Evolutionary conservation across 2,797 vertebrate species (phyloP), one percentile per base, ranked within the genome.

Genomic region (Serranus cabrilla): DNA sequence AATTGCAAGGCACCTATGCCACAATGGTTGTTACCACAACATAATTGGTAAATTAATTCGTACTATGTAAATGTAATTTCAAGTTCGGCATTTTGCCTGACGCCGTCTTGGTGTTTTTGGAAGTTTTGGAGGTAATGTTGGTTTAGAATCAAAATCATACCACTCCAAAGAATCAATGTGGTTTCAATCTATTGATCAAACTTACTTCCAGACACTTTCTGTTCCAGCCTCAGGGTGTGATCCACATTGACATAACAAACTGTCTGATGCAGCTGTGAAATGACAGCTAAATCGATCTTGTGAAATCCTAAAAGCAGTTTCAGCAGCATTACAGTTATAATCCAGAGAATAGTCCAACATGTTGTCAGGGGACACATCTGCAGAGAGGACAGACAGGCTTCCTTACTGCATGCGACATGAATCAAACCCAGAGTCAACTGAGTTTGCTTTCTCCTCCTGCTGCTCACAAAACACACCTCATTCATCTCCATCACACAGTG

Each of bases 301-400:
- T 7, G 14, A 55, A 74, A 59, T 52, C 27, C 14, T n/a, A 1
- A 1, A 60, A 12, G 40, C 13, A 70, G 21, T 43, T 67, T 11
- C 25, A 58, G 23, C 20, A 17, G 63, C 13, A 45, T 54, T 42
- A n/a, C 50, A 37, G 39, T 57, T 23, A 7, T 14, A 56, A 31
- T 43, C 14, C 34, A 16, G 45, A 56, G 18, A 52, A 37, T 5
- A 54, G 52, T n/a, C 20, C 52, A n/a, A 37, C 49, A 13, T 16
- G 37, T 40, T 40, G 49, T 74, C 66, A 74, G 20, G 25, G 37
- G 42, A 50, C 66, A 57, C 13, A 25, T 80, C 16, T 23, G 17
- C 40, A 65, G 11, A 31, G 55, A 52, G 51, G 71, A 79, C 51
- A 8, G 60, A 52, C 67, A 37, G 46, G 27, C 54, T 18, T 50